These are phyloP conservation scores for Augochlorella aurata DNA, from an alignment of 2,888 invertebrate genomes.

Conservation along the genomic window DNA sequence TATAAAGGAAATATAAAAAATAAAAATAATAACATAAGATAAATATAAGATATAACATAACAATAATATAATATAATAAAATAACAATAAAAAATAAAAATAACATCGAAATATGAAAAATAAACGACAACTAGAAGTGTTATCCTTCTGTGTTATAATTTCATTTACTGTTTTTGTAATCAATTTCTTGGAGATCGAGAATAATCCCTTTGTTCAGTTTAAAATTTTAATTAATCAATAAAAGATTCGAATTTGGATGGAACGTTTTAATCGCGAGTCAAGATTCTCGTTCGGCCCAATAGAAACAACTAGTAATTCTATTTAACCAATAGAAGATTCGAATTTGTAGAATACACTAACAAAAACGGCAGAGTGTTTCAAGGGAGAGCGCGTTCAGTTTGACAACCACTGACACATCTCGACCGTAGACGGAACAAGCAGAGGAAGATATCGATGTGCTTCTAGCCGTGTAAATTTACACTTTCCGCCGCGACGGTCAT, in stretches of 20 bases:
- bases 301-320: too few relatives aligned
- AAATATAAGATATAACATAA: background rate
- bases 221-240: background rate
- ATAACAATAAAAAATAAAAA: too few relatives aligned
- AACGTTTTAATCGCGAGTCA: too few relatives aligned
- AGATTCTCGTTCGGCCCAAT: too few relatives aligned
- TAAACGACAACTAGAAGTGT: background rate
- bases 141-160: background rate
- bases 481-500: slow-evolving; percentile 15
- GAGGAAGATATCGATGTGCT: slow-evolving; percentile 14
- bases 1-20: too few relatives aligned
- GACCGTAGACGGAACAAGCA: background rate
- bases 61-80: too few relatives aligned
- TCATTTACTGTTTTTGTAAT: background rate
- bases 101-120: background rate
- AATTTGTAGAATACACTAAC: too few relatives aligned
- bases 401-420: background rate
- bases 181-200: background rate
- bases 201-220: background rate
- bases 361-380: too few relatives aligned
- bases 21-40: too few relatives aligned
- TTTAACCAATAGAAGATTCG: too few relatives aligned
- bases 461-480: slow-evolving; percentile 16
- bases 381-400: background rate
- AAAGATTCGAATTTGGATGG: too few relatives aligned